These are phyloP conservation scores for Leistus spinibarbis DNA, from an alignment of 2,888 invertebrate species.

Conservation along the genomic window DNA sequence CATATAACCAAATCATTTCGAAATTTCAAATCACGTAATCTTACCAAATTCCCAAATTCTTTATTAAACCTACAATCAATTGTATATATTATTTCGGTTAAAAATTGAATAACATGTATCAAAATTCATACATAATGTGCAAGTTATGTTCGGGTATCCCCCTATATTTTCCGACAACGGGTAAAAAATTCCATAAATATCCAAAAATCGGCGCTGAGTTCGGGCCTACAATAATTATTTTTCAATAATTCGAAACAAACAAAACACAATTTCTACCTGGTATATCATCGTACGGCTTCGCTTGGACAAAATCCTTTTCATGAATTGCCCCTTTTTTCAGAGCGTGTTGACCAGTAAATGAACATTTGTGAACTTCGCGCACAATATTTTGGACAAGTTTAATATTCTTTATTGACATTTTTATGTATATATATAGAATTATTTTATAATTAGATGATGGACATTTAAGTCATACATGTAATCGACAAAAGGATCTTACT, in stretches of 20 bases:
- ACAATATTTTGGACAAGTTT: neutral
- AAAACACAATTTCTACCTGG: conserved; percentile 1
- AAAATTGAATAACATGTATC: neutral
- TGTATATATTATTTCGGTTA: neutral
- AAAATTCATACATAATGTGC: conserved; percentile 24
- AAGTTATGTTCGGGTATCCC: conserved; percentile 41
- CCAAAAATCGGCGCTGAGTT: conserved; percentile 49
- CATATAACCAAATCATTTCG: conserved; percentile 47
- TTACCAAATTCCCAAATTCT: conserved; percentile 54
- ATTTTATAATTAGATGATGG: neutral
- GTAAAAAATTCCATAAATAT: conserved; percentile 49
- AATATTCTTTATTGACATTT: neutral
- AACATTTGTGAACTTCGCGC: neutral
- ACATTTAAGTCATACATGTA: neutral
- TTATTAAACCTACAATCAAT: conserved; percentile 41
- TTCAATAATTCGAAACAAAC: neutral
- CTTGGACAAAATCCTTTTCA: neutral
- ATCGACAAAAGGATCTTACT: neutral
- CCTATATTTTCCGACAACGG: conserved; percentile 46
- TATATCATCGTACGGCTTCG: neutral
- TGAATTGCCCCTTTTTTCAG: neutral
- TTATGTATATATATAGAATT: neutral
- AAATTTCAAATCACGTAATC: conserved; percentile 51
- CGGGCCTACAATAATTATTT: conserved; percentile 43
- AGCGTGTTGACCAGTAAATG: conserved; percentile 11